Conservation (phyloP, 2,888 invertebrate genomes). For the Nemotelus pantherinus region DNA sequence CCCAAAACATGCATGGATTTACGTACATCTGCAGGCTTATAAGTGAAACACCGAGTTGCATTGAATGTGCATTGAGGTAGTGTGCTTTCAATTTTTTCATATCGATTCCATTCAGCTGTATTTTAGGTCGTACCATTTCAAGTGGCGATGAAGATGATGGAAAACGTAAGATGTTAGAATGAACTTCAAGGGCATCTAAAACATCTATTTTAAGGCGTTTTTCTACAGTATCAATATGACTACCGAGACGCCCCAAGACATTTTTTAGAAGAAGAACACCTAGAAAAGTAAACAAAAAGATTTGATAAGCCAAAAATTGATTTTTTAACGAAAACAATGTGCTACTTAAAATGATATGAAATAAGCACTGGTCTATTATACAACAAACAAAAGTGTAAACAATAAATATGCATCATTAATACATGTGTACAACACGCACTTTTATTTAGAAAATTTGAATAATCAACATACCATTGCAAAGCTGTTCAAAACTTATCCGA, state of each 20-base stretch:
- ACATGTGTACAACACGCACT: too few species aligned
- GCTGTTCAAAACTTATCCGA: constrained; percentile 64
- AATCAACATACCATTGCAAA: constrained; percentile 60
- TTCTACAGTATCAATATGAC: constrained; percentile 66
- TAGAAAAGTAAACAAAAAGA: constrained; percentile 53
- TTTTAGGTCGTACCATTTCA: constrained; percentile 52
- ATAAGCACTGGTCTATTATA: constrained; percentile 46
- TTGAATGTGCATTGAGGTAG: constrained; percentile 71
- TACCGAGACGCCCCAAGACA: constrained; percentile 61
- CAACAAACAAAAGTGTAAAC: constrained; percentile 47
- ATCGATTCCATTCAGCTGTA: constrained; percentile 63
- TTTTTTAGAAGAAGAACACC: constrained; percentile 56
- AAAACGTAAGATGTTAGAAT: constrained; percentile 62
- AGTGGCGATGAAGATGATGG: constrained; percentile 32
- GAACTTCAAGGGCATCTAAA: constrained; percentile 70
- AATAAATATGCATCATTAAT: background rate
- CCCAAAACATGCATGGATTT: constrained; percentile 77
- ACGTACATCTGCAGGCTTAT: constrained; percentile 79
- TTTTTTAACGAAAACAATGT: too few species aligned
- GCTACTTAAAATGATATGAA: too few species aligned
- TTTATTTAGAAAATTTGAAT: too few species aligned
- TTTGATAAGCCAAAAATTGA: constrained; percentile 55
- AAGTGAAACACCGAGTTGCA: constrained; percentile 75
- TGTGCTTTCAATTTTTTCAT: constrained; percentile 68
- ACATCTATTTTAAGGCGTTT: constrained; percentile 66